A percentile compares a stretch with the other conserved stretches of the same genome.
phyloP scores from a whole-genome alignment of 2,888 invertebrate genomes.

The Rotaria macrura region DNA sequence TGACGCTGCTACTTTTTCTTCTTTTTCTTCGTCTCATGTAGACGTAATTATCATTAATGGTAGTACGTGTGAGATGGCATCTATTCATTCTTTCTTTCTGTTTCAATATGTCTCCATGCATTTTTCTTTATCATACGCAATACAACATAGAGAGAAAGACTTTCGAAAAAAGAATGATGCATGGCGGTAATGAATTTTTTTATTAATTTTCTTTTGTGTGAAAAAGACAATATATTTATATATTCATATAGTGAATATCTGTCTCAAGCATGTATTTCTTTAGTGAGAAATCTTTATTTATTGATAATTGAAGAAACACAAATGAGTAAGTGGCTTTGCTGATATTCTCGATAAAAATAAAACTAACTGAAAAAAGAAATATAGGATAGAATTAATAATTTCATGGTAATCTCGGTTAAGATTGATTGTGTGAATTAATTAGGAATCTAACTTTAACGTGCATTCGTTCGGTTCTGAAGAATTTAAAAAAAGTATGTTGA shows the following conservation, averaged over 20 bases:
- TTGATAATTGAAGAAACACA: not conserved
- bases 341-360: not conserved
- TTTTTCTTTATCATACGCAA: not conserved
- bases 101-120: not conserved
- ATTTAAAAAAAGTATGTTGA: not conserved
- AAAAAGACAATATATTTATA: not conserved
- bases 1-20: not conserved
- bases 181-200: constrained; percentile 22
- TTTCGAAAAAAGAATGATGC: not conserved
- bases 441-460: no score
- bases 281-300: not conserved
- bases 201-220: not conserved
- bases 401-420: no score
- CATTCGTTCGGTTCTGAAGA: not conserved
- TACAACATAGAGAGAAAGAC: not conserved
- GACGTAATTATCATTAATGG: not conserved
- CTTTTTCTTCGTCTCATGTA: not conserved
- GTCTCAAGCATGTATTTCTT: not conserved
- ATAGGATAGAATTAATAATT: no score
- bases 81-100: not conserved
- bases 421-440: no score
- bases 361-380: no score
- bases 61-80: not conserved
- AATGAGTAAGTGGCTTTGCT: not conserved
- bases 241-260: not conserved